Conservation (phyloP, 2,113 vertebrate genomes). For the Anarrhichthys ocellatus region DNA sequence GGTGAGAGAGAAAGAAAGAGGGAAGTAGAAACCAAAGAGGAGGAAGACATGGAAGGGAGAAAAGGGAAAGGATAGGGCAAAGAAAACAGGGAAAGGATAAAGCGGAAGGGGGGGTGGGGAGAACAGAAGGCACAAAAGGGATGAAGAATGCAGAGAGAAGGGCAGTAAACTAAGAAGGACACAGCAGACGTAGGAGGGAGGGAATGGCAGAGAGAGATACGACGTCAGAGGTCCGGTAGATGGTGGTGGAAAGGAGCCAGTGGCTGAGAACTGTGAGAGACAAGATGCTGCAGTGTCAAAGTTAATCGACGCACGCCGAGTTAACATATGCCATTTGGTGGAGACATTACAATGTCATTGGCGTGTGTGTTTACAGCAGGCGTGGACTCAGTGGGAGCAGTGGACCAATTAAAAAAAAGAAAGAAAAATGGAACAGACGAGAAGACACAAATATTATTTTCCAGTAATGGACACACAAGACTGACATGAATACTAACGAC, state of each 20-base stretch:
- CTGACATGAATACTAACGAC: not conserved
- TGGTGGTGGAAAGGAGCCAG: not conserved
- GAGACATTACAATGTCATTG: not conserved
- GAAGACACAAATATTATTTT: not conserved
- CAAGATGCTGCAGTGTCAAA: constrained; percentile 28
- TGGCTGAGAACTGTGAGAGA: constrained; percentile 8
- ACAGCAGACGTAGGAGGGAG: not conserved
- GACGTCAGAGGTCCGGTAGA: not conserved
- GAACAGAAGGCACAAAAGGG: not conserved
- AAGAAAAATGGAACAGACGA: not conserved
- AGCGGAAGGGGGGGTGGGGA: too few relatives aligned
- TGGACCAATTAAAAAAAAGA: not conserved
- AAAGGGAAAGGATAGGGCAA: not conserved
- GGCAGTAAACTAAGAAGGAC: not conserved
- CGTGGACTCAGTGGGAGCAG: not conserved
- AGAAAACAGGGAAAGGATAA: too few relatives aligned
- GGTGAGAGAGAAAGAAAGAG: not conserved
- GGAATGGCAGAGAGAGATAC: not conserved
- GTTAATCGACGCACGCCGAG: constrained; percentile 40
- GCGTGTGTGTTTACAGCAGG: not conserved
- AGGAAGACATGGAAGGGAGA: too few relatives aligned
- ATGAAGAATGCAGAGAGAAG: too few relatives aligned
- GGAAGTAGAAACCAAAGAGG: not conserved
- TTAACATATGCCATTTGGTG: constrained; percentile 23
- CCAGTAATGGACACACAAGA: not conserved